Percentiles rank a stretch among this genome's conserved stretches.
These are phyloP conservation scores for Caerostris darwini DNA, from an alignment of 1,140 invertebrate genomes.

Conservation along the genomic window DNA sequence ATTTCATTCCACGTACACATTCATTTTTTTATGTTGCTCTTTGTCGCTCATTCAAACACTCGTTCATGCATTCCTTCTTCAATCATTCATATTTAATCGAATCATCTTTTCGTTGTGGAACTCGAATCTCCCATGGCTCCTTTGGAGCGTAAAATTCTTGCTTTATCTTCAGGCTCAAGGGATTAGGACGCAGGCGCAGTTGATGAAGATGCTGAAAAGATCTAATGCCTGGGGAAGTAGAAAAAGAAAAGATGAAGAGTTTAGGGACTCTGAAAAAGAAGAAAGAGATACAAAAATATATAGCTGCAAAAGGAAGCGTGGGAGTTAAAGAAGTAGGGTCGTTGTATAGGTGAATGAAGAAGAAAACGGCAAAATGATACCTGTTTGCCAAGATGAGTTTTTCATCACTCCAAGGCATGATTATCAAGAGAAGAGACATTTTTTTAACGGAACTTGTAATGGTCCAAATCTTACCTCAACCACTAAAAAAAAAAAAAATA, in stretches of 20 bases:
- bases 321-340: constrained; percentile 44
- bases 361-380: constrained; percentile 16
- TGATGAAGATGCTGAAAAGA: constrained; percentile 71
- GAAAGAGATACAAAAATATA: background rate
- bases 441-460: background rate
- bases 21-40: background rate
- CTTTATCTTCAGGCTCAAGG: constrained; percentile 51
- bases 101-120: constrained; percentile 52
- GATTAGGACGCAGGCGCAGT: constrained; percentile 35
- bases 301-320: background rate
- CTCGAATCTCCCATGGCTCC: constrained; percentile 12
- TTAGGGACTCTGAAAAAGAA: background rate
- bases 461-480: background rate
- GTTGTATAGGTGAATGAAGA: constrained; percentile 22
- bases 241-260: constrained; percentile 28
- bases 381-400: background rate
- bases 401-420: background rate
- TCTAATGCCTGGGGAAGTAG: constrained; percentile 10
- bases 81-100: constrained; percentile 74
- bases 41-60: constrained; percentile 40
- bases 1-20: constrained; percentile 41
- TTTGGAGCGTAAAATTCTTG: constrained; percentile 59
- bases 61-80: constrained; percentile 32
- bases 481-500: too few relatives aligned
- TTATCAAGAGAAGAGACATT: background rate